A percentile compares a stretch with the other conserved stretches of the same genome.
These are phyloP conservation scores for Saxidomus purpurata DNA, from an alignment of 1,140 invertebrate genomes.

Conservation along the genomic window DNA sequence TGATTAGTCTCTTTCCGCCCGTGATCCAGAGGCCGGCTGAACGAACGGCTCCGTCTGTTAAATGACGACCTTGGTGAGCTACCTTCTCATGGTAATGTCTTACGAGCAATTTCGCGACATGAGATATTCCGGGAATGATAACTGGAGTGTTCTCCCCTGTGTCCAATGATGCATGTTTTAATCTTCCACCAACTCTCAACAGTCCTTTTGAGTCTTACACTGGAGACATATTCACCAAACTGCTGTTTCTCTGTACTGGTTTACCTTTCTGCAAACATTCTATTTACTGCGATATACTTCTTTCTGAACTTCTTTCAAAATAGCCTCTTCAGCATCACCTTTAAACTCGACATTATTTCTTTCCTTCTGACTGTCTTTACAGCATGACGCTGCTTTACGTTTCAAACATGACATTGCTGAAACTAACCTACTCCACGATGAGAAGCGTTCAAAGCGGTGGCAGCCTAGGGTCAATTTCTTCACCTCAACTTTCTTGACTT, in stretches of 20 bases:
- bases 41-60: conserved; percentile 61
- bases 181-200: conserved; percentile 32
- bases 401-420: conserved; percentile 28
- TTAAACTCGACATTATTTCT: conserved; percentile 10
- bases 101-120: conserved; percentile 35
- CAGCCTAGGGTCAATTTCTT: background rate
- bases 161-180: conserved; percentile 18
- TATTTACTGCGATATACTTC: conserved; percentile 52
- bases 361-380: background rate
- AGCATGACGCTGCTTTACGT: background rate
- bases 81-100: conserved; percentile 46
- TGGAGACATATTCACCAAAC: conserved; percentile 18
- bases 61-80: conserved; percentile 54
- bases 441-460: conserved; percentile 34
- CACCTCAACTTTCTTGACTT: background rate
- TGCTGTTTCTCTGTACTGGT: conserved; percentile 27
- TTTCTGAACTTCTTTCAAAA: conserved; percentile 25
- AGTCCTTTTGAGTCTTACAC: conserved; percentile 17
- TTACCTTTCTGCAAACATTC: conserved; percentile 17
- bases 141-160: conserved; percentile 40
- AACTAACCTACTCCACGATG: conserved; percentile 30
- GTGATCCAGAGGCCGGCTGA: conserved; percentile 34
- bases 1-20: conserved; percentile 46
- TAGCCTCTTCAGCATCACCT: conserved; percentile 1
- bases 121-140: conserved; percentile 47